Percentiles rank a stretch among this genome's conserved stretches.
phyloP scores from a whole-genome alignment of 2,888 invertebrate genomes.

The Caenorhabditis zanzibari region DNA sequence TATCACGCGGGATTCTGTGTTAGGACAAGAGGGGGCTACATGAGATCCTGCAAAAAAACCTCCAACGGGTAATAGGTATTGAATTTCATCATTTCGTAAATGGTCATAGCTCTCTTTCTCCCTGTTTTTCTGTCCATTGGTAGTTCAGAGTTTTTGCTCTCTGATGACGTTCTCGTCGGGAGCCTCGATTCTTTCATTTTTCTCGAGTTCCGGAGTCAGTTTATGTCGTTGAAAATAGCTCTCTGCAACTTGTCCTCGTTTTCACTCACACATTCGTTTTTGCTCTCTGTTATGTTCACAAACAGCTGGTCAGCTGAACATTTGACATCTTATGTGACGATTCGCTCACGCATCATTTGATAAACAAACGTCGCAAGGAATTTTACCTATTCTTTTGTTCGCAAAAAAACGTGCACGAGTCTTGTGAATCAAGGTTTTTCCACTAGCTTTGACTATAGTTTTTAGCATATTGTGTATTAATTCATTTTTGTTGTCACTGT shows the following conservation, averaged over 20 bases:
- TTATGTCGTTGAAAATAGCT: slow-evolving; percentile 50
- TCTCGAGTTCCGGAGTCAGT: slow-evolving; percentile 28
- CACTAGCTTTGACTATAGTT: neutral
- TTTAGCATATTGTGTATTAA: neutral
- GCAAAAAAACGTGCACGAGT: slow-evolving; percentile 3
- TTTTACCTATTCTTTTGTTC: slow-evolving; percentile 19
- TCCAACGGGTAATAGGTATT: slow-evolving; percentile 51
- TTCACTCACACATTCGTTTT: slow-evolving; percentile 11
- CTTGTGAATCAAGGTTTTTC: neutral
- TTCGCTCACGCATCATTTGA: slow-evolving; percentile 52
- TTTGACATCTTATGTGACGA: slow-evolving; percentile 52
- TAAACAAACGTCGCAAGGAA: slow-evolving; percentile 28
- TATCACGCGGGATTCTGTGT: slow-evolving; percentile 24
- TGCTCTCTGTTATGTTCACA: slow-evolving; percentile 29
- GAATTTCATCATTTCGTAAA: slow-evolving; percentile 53
- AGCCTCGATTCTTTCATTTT: slow-evolving; percentile 10
- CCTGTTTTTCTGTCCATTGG: neutral
- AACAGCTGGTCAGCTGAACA: slow-evolving; percentile 61
- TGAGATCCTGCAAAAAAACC: slow-evolving; percentile 34
- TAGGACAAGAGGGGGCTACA: neutral
- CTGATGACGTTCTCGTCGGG: slow-evolving; percentile 40
- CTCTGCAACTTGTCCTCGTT: slow-evolving; percentile 34
- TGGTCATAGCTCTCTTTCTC: slow-evolving; percentile 16
- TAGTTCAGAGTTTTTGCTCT: slow-evolving; percentile 12
- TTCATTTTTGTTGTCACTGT: no score